Evolutionary conservation across 2,113 vertebrate species (phyloP), one percentile per base, ranked within the genome.

Genomic region (Strix aluco): DNA sequence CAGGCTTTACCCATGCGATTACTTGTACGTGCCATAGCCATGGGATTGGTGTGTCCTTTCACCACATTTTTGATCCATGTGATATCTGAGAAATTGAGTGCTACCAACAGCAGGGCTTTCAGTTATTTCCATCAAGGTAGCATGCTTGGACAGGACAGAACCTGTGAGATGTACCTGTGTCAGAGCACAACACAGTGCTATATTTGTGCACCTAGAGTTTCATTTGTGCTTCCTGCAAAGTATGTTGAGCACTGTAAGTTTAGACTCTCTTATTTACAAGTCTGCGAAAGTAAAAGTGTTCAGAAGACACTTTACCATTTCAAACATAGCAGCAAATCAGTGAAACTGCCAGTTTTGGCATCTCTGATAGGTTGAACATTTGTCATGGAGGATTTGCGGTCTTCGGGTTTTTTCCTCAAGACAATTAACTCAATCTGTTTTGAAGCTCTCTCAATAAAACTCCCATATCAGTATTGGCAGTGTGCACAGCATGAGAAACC

Each of bases 1-100:
- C 20, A 93, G 80, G 20, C 0, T 82, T 69, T 55, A 75, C 5
- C 10, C 2, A 20, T 18, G 19, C 17, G 3, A 49, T 49, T 73
- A 70, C 7, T 73, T 88, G 22, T 23, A 65, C 0, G 0, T 75
- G 36, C 3, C 27, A 25, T n/a, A 78, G 40, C 1, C 0, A 16
- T 7, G 61, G 36, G 30, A 65, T 12, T 66, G 22, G 3, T 1
- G 5, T 22, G 6, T 20, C 9, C 19, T 82, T 83, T 66, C 30
- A 80, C 2, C 9, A 21, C 11, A 29, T 78, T 86, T 86, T 65
- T 63, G 2, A 63, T 13, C 1, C 58, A 15, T 9, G 4, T 34
- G 21, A 14, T 61, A 40, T 32, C 71, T n/a, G 13, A 86, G 49
- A 94, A 84, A 71, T 19, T 57, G 13, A 38, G 9, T 47, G 18